A percentile compares a stretch with the other conserved stretches of the same genome.
Evolutionary conservation across 2,888 invertebrate species (phyloP).

Genomic region (Lithophane ornitopus): DNA sequence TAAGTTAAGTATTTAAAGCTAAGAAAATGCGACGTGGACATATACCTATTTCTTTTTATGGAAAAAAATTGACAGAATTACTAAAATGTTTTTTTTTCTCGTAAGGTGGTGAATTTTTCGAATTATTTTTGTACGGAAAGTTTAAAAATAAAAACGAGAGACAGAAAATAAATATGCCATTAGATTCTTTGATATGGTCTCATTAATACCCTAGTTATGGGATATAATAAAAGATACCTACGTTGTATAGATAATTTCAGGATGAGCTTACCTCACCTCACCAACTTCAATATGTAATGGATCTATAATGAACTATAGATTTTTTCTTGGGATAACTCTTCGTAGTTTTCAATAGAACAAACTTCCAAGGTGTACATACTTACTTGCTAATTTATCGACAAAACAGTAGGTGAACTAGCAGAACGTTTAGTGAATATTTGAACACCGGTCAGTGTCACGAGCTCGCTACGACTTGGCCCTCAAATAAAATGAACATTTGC

Average conservation of each 20-base stretch:
- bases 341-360: background rate
- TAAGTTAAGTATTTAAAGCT: too few relatives aligned
- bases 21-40: too few relatives aligned
- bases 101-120: too few relatives aligned
- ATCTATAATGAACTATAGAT: background rate
- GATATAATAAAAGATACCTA: too few relatives aligned
- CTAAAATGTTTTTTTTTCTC: too few relatives aligned
- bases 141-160: too few relatives aligned
- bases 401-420: conserved; percentile 8
- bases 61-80: too few relatives aligned
- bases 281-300: background rate
- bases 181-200: too few relatives aligned
- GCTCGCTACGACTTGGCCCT: conserved; percentile 39
- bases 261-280: background rate
- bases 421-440: conserved; percentile 47
- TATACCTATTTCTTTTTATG: too few relatives aligned
- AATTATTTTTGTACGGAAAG: too few relatives aligned
- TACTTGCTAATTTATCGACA: conserved; percentile 21
- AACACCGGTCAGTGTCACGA: conserved; percentile 42
- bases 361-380: background rate
- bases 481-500: conserved; percentile 60
- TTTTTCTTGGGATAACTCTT: background rate
- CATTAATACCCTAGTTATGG: too few relatives aligned
- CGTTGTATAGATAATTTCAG: background rate
- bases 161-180: too few relatives aligned